Percentiles rank a stretch among this genome's conserved stretches.
These are phyloP conservation scores for Cremastinae sp. DNA, from an alignment of 2,888 invertebrate genomes.

Conservation along the genomic window DNA sequence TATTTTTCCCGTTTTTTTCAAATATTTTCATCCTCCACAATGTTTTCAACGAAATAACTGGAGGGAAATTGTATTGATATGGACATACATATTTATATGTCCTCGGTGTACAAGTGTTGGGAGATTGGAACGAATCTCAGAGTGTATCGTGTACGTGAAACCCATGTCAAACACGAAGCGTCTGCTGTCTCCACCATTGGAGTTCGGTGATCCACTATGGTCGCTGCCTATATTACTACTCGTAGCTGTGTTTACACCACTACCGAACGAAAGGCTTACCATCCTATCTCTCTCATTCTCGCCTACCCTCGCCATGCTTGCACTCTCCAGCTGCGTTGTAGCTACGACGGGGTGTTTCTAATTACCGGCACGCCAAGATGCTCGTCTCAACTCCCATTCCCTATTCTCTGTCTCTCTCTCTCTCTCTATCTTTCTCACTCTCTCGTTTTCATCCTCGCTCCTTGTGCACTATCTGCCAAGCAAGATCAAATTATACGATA, in stretches of 20 bases:
- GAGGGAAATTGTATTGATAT: too few species aligned
- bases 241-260: slow-evolving; percentile 22
- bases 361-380: slow-evolving; percentile 43
- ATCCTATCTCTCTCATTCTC: neutral
- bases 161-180: slow-evolving; percentile 43
- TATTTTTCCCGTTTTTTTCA: too few species aligned
- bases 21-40: too few species aligned
- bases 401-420: slow-evolving; percentile 10
- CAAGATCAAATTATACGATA: slow-evolving; percentile 42
- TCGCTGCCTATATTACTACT: slow-evolving; percentile 31
- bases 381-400: slow-evolving; percentile 26
- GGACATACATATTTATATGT: neutral
- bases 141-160: slow-evolving; percentile 23
- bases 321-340: slow-evolving; percentile 30
- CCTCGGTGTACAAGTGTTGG: neutral
- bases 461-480: too few species aligned
- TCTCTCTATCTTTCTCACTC: too few species aligned
- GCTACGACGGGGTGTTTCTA: slow-evolving; percentile 49
- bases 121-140: slow-evolving; percentile 11
- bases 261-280: slow-evolving; percentile 24
- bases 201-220: slow-evolving; percentile 32
- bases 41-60: too few species aligned
- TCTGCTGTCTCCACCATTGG: slow-evolving; percentile 29
- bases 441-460: too few species aligned
- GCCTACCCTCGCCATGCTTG: slow-evolving; percentile 4